These are phyloP conservation scores for Neodontobutis hainanensis DNA, from an alignment of 2,113 vertebrate genomes.

Conservation along the genomic window DNA sequence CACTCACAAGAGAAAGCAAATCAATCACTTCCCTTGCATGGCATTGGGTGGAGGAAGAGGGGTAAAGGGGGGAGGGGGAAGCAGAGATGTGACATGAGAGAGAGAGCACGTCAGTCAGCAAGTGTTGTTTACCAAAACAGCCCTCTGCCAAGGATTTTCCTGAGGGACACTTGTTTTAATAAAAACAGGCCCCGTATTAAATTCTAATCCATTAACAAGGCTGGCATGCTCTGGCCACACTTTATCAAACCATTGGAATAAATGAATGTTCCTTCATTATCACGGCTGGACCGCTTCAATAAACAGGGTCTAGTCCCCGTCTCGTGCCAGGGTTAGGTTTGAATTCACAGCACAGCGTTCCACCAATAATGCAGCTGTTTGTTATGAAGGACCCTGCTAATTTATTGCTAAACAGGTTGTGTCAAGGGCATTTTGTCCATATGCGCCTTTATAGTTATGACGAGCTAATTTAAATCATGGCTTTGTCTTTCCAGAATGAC, in stretches of 20 bases:
- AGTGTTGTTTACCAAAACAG: conserved; percentile 65
- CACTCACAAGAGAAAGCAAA: conserved; percentile 70
- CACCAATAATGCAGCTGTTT: conserved; percentile 50
- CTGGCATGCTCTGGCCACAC: conserved; percentile 51
- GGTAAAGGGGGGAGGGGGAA: conserved; percentile 14
- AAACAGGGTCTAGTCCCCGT: conserved; percentile 32
- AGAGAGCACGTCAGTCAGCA: conserved; percentile 38
- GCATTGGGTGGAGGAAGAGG: conserved; percentile 24
- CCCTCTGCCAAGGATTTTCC: conserved; percentile 67
- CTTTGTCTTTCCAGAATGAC: conserved; percentile 21
- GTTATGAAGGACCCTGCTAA: conserved; percentile 38
- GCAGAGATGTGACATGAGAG: conserved; percentile 49
- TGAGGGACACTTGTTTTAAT: conserved; percentile 74
- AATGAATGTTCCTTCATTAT: conserved; percentile 73
- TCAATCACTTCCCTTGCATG: conserved; percentile 72
- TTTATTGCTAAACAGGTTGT: conserved; percentile 47
- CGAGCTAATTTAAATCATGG: conserved; percentile 28
- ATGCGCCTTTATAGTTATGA: conserved; percentile 34
- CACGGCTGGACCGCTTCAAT: conserved; percentile 56
- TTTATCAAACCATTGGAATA: conserved; percentile 67
- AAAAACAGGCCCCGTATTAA: conserved; percentile 67
- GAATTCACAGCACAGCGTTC: conserved; percentile 42
- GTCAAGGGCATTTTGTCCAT: conserved; percentile 59
- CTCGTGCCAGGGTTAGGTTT: conserved; percentile 34
- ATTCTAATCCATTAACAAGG: conserved; percentile 74